Evolutionary conservation across 2,888 invertebrate species (phyloP).

Genomic region (Parnassius mnemosyne): DNA sequence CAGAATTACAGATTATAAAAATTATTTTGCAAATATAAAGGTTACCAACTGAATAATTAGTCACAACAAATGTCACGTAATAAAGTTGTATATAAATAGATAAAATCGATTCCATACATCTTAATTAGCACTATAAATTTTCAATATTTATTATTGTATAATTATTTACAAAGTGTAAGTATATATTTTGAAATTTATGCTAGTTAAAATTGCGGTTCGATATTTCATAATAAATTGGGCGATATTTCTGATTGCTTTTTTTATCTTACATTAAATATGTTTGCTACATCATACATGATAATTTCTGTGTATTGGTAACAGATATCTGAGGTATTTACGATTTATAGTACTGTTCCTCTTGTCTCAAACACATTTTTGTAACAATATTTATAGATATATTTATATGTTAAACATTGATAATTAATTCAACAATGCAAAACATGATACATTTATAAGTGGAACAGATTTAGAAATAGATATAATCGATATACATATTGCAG

Average conservation of each 20-base stretch:
- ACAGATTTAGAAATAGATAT: constrained; percentile 40
- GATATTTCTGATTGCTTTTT: constrained; percentile 11
- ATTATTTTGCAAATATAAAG: background rate
- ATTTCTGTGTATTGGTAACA: constrained; percentile 51
- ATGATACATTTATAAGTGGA: constrained; percentile 32
- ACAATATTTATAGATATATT: constrained; percentile 25
- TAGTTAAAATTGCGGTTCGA: background rate
- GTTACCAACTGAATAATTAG: background rate
- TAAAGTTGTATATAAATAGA: constrained; percentile 8
- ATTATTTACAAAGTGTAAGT: constrained; percentile 17
- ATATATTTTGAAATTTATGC: constrained; percentile 1
- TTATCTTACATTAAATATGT: constrained; percentile 17
- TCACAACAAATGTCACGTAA: background rate
- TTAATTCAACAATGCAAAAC: constrained; percentile 2
- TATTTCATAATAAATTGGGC: constrained; percentile 6
- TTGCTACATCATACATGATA: constrained; percentile 12
- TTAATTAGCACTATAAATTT: background rate
- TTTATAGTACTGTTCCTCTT: constrained; percentile 55
- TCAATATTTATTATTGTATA: constrained; percentile 4
- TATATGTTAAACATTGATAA: constrained; percentile 4
- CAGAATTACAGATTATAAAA: background rate
- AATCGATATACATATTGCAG: background rate
- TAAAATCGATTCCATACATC: constrained; percentile 1
- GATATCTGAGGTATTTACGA: constrained; percentile 55
- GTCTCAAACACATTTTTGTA: constrained; percentile 33